Base-by-base conservation (phyloP, 2,888 invertebrate species). In the Caenorhabditis plicata region DNA sequence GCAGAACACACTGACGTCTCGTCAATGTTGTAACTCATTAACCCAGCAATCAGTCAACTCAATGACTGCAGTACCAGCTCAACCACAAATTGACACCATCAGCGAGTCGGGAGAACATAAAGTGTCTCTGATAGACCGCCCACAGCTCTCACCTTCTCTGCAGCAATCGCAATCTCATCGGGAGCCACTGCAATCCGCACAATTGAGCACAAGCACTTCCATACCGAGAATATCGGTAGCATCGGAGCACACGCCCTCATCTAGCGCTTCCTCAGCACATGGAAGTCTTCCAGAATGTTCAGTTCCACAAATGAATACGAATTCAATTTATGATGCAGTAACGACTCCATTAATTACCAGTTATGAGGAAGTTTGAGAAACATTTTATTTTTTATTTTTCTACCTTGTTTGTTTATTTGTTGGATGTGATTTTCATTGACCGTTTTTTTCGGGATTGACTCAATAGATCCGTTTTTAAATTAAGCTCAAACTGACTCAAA, bases 321-420 rank as follows among this genome's bases (percentile, higher is more conserved):
- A 62, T 9, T 51, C 55, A 3, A 48, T 49, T 11, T 47, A 56
- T 22, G 58, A 62, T 8, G 64, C 61, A 2, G 67, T 63, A 7
- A 62, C 67, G 27, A 71, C 71, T 7, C 71, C 71, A 7, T 36
- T 71, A 26, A 71, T 71, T 53, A 60, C 64, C 8, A 66, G 60
- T 11, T 71, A 63, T 41, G 71, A 71, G 48, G 68, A 68, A 36
- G 68, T 68, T 13, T 65, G 46, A 36, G 4, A 20, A 22, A 22
- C 20, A 20, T 8, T 19, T 25, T 40, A 5, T 25, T 17, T 7
- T 23, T 19, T 44, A 8, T 23, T 33, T 11, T 44, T 7, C 15
- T 15, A 20, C 11, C 4, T 32, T 3, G 13, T 9, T n/a, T 43
- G 15, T 43, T 19, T 32, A n/a, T n/a, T n/a, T n/a, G n/a, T n/a